Percentiles rank a stretch among this genome's conserved stretches.
These are phyloP conservation scores for Thymelicus sylvestris DNA, from an alignment of 2,888 invertebrate species.

Conservation along the genomic window DNA sequence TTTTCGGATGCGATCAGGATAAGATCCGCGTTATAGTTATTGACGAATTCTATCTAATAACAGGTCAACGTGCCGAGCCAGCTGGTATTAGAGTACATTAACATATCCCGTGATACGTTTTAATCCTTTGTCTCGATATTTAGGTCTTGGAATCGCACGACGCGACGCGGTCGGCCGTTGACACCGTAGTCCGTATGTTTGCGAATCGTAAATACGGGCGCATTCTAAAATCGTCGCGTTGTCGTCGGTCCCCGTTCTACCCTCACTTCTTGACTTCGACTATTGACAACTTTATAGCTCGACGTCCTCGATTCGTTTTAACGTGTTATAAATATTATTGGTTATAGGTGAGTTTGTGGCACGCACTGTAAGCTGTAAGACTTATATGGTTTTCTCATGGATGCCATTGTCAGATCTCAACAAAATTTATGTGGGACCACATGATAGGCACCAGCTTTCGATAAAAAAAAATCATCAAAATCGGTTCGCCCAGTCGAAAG, in stretches of 20 bases:
- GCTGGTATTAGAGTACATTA: not conserved
- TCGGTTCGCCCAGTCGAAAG: too few species aligned
- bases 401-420: too few species aligned
- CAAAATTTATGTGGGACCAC: too few species aligned
- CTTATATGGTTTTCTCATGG: too few species aligned
- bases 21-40: too few species aligned
- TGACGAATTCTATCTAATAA: too few species aligned
- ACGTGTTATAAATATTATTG: too few species aligned
- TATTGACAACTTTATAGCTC: constrained; percentile 33
- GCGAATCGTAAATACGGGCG: constrained; percentile 29
- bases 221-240: constrained; percentile 34
- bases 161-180: constrained; percentile 44
- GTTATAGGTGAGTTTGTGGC: too few species aligned
- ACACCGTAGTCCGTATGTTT: constrained; percentile 37
- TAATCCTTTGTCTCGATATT: constrained; percentile 24
- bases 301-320: not conserved
- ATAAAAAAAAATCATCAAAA: too few species aligned
- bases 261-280: constrained; percentile 13
- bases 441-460: too few species aligned
- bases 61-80: not conserved
- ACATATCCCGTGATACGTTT: constrained; percentile 2
- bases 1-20: too few species aligned
- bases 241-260: not conserved
- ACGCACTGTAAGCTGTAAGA: too few species aligned
- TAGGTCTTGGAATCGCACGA: constrained; percentile 10